Evolutionary conservation across 2,888 invertebrate genomes (phyloP).

Genomic region (Parapristionchus giblindavisi): DNA sequence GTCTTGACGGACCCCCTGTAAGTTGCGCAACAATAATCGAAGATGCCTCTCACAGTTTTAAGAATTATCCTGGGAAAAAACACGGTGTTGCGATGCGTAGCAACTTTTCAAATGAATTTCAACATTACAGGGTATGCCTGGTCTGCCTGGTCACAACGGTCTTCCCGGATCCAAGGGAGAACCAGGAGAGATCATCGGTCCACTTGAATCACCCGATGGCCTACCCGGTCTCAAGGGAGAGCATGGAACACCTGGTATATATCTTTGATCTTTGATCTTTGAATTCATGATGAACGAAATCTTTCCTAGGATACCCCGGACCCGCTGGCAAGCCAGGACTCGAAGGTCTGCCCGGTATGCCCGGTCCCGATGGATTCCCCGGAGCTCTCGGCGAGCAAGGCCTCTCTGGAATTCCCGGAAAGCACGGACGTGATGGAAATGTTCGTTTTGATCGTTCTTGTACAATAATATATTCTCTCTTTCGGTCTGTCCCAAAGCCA

Average conservation of each 20-base stretch:
- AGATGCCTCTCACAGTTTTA: too few species aligned
- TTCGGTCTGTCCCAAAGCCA: background rate
- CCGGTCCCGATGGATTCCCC: constrained; percentile 56
- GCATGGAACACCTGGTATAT: constrained; percentile 58
- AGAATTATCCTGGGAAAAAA: background rate
- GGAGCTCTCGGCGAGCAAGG: constrained; percentile 63
- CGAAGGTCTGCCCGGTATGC: constrained; percentile 49
- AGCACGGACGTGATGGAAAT: constrained; percentile 61
- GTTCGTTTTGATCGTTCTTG: constrained; percentile 40
- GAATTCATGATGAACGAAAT: too few species aligned
- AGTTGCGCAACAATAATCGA: too few species aligned
- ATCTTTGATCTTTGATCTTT: constrained; percentile 9
- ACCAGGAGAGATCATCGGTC: constrained; percentile 68
- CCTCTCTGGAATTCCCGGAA: constrained; percentile 63
- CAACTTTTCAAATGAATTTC: too few species aligned
- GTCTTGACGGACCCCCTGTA: constrained; percentile 56
- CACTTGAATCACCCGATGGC: constrained; percentile 68
- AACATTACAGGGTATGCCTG: too few species aligned
- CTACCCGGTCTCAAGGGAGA: constrained; percentile 66
- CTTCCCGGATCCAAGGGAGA: constrained; percentile 66
- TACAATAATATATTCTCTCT: background rate
- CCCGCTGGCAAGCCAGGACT: constrained; percentile 42
- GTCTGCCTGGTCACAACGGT: constrained; percentile 52
- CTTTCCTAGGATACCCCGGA: constrained; percentile 43
- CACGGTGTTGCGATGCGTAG: background rate